A percentile compares a stretch with the other conserved stretches of the same genome.
Conservation (phyloP, 2,888 invertebrate genomes). For the Arrhopalites spinosus region DNA sequence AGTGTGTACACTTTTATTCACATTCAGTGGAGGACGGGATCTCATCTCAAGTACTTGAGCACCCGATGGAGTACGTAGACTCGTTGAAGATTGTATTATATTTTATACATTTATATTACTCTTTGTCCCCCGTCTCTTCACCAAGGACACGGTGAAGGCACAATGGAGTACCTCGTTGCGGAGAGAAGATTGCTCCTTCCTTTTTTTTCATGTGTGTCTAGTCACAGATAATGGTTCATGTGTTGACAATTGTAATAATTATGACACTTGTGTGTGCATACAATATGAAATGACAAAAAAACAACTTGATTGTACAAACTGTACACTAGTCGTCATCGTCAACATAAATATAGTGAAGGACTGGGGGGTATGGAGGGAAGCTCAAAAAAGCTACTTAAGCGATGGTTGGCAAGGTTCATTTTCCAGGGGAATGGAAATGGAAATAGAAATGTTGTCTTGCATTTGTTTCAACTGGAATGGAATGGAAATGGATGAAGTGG, state of each 20-base stretch:
- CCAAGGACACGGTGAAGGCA: neutral
- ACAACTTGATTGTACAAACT: no score
- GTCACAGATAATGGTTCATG: neutral
- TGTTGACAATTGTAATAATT: neutral
- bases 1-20: no score
- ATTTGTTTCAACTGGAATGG: slow-evolving; percentile 4
- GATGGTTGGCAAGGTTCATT: neutral
- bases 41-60: no score
- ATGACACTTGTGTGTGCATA: neutral
- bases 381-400: neutral
- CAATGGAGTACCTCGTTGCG: neutral
- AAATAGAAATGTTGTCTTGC: neutral
- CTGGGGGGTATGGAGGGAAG: neutral
- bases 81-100: no score
- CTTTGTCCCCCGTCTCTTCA: no score
- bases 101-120: no score
- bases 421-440: neutral
- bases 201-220: neutral
- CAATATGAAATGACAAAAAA: no score
- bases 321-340: no score
- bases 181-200: no score
- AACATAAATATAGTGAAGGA: neutral
- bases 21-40: no score
- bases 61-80: no score
- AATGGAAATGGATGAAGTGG: neutral